Base-by-base conservation (phyloP, 2,888 invertebrate genomes). In the Galerucella nymphaeae region DNA sequence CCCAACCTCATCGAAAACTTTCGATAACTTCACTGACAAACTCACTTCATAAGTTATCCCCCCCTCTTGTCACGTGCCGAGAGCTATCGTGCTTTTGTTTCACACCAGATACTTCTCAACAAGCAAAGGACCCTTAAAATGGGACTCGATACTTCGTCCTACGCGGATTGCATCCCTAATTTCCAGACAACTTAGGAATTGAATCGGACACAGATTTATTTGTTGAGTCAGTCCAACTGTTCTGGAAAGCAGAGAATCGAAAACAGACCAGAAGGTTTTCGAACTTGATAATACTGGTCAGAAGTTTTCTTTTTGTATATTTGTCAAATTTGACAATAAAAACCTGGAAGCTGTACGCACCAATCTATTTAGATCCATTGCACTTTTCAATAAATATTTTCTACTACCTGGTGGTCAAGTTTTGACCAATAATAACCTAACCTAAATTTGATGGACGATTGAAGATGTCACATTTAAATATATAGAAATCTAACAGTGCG, bases 201-300 rank as follows among this genome's bases (percentile, higher is more conserved):
- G 74, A 74, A 67, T 74, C 53, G 63, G 70, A 71, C 74, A 70
- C 71, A 65, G 71, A 74, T 74, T 73, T 74, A 74, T 74, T 74
- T 65, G 74, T 71, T 70, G 68, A 67, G 71, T 64, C 64, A 74
- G 70, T 59, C 64, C 23, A 57, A 23, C 70, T 66, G 66, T 66
- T 66, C 57, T 53, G 14, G 14, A 20, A 45, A 69, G 18, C 20
- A 5, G 30, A 16, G 9, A 59, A 20, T 3, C 11, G 13, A 30
- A 59, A 38, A 59, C 30, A 59, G 59, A 38, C 41, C 41, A 2
- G 20, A 13, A 16, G 2, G 13, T 2, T 55, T 10, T 16, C 3
- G 20, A 55, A 55, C 1, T 23, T 18, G 30, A 30, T 30, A 30
- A 8, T 30, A 30, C 30, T 30, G 0, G 30, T 30, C 30, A 8